These are phyloP conservation scores for Polypterus senegalus DNA, from an alignment of 2,113 vertebrate genomes.

Conservation along the genomic window DNA sequence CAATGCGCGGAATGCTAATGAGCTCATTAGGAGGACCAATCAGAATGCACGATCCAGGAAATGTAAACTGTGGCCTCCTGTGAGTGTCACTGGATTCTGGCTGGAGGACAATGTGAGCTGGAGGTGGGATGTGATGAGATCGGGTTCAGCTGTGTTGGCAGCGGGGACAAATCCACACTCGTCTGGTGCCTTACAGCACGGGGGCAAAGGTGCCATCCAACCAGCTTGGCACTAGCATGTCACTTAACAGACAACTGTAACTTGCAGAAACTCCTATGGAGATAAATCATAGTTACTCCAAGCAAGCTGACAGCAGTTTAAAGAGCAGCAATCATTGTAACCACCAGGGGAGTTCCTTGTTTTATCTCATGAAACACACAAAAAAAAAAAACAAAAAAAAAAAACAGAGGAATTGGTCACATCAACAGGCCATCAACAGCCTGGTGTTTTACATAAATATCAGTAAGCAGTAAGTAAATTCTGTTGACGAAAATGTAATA, in stretches of 20 bases:
- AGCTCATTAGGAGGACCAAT: too few relatives aligned
- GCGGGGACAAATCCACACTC: too few relatives aligned
- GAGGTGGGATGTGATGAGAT: too few relatives aligned
- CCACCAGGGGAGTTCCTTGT: constrained; percentile 71
- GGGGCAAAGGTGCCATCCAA: too few relatives aligned
- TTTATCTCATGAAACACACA: constrained; percentile 89
- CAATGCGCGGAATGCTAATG: too few relatives aligned
- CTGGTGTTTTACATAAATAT: constrained; percentile 84
- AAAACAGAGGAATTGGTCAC: constrained; percentile 64
- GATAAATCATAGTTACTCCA: constrained; percentile 99
- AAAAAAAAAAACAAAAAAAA: constrained; percentile 35
- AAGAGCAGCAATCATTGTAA: constrained; percentile 81
- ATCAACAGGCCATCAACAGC: constrained; percentile 62
- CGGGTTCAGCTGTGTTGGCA: too few relatives aligned
- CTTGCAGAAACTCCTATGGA: constrained; percentile 68
- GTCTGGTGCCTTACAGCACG: too few relatives aligned
- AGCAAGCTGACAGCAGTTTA: constrained; percentile 92
- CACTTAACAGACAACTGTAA: constrained; percentile 64
- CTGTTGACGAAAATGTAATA: constrained; percentile 93
- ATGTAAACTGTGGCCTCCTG: too few relatives aligned
- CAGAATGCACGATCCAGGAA: too few relatives aligned
- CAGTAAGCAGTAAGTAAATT: constrained; percentile 92
- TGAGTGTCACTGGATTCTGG: too few relatives aligned
- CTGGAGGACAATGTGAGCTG: too few relatives aligned
- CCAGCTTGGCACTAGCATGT: too few relatives aligned